Conservation (phyloP, 2,113 vertebrate species). For the Ursus arctos region DNA sequence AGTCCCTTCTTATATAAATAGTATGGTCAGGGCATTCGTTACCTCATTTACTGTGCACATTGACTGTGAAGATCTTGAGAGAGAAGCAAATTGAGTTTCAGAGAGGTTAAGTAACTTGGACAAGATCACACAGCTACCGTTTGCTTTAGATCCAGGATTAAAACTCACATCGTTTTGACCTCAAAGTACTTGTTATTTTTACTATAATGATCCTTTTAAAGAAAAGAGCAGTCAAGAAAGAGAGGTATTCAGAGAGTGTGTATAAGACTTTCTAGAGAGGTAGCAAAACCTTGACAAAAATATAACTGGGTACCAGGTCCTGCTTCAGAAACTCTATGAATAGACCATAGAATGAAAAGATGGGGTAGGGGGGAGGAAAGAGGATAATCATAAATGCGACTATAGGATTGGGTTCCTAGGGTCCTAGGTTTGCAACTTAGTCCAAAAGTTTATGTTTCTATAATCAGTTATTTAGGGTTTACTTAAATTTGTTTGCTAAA, state of each 20-base stretch:
- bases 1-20: not conserved
- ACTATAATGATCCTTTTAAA: not conserved
- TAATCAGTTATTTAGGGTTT: not conserved
- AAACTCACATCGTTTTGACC: not conserved
- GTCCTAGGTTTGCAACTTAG: not conserved
- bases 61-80: not conserved
- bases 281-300: not conserved
- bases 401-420: not conserved
- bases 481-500: constrained; percentile 29
- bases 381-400: not conserved
- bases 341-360: not conserved
- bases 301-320: not conserved
- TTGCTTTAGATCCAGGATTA: constrained; percentile 34
- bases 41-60: not conserved
- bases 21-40: not conserved
- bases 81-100: not conserved
- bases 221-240: not conserved
- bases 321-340: not conserved
- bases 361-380: not conserved
- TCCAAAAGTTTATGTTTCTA: not conserved
- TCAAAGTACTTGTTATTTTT: not conserved
- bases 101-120: not conserved
- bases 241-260: not conserved
- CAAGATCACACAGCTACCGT: not conserved
- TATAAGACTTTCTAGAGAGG: not conserved